Evolutionary conservation across 2,797 vertebrate genomes (phyloP).

Genomic region (Tinamus major): DNA sequence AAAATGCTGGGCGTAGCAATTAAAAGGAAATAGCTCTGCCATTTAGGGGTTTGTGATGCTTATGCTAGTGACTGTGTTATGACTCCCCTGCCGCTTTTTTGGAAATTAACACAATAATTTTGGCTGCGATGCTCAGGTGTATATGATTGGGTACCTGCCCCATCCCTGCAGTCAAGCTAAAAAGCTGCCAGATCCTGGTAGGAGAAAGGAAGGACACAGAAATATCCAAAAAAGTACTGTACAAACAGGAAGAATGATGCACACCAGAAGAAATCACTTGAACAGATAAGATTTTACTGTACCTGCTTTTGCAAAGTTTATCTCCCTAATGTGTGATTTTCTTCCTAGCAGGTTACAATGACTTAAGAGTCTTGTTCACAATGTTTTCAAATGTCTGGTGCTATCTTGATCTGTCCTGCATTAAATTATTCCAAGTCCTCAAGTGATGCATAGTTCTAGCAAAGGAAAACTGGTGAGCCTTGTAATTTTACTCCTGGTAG

Average conservation of each 20-base stretch:
- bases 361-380: background rate
- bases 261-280: background rate
- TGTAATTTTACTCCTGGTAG: background rate
- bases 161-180: background rate
- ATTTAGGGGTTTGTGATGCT: background rate
- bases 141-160: background rate
- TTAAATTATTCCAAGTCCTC: background rate
- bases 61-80: background rate
- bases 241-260: background rate
- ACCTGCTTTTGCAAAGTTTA: accelerated
- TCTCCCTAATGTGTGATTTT: background rate
- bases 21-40: constrained; percentile 28
- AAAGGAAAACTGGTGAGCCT: background rate
- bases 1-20: constrained; percentile 6
- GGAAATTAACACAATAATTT: background rate
- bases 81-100: background rate
- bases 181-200: background rate
- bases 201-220: background rate
- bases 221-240: background rate
- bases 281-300: background rate
- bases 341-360: background rate
- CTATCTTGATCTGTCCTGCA: background rate
- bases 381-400: background rate
- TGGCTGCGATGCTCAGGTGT: background rate
- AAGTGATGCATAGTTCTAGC: background rate